Evolutionary conservation across 2,797 vertebrate species (phyloP), one percentile per base, ranked within the genome.

Genomic region (Neosilurus mollespiculum): DNA sequence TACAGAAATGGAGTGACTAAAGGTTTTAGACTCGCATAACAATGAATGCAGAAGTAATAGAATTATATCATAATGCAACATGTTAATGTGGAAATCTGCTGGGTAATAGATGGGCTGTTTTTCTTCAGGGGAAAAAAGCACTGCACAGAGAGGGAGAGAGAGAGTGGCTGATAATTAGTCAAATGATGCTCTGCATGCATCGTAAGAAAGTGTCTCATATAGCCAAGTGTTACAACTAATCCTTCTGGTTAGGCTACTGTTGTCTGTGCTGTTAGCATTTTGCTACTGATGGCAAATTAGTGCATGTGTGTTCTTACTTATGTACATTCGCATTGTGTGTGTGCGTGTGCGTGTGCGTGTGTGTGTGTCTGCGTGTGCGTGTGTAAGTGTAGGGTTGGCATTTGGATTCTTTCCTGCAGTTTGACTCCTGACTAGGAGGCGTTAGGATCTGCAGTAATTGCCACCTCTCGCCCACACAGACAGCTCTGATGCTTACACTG

Each of bases 381-480:
- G 34, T 26, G 58, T 3, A 22, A 65, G 73, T 67, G 64, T 37
- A 54, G 61, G 72, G 62, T 61, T 73, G 78, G 37, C 64, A 66
- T 77, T 86, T 81, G 75, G 67, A 82, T 65, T 85, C 37, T 70
- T 72, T 83, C 77, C 70, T 56, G 72, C 73, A 82, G 83, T 86
- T 73, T 71, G 75, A 80, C 78, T 82, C 58, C 53, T 82, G 64
- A 80, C 78, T 85, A 77, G 83, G 71, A 86, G 88, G 84, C 84
- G 82, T 87, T 61, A 71, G 86, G 84, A 86, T 87, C 86, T 86
- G 73, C 83, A 82, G 83, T 87, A 83, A 89, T 90, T 87, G 86
- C 87, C 84, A 86, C 84, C 82, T 85, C 84, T 85, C 80, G 84
- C 89, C 88, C 89, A 89, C 84, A 83, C 84, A 85, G 83, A 83